Percentiles rank a stretch among this genome's conserved stretches.
Evolutionary conservation across 2,888 invertebrate genomes (phyloP).

Genomic region (Microdon myrmicae): DNA sequence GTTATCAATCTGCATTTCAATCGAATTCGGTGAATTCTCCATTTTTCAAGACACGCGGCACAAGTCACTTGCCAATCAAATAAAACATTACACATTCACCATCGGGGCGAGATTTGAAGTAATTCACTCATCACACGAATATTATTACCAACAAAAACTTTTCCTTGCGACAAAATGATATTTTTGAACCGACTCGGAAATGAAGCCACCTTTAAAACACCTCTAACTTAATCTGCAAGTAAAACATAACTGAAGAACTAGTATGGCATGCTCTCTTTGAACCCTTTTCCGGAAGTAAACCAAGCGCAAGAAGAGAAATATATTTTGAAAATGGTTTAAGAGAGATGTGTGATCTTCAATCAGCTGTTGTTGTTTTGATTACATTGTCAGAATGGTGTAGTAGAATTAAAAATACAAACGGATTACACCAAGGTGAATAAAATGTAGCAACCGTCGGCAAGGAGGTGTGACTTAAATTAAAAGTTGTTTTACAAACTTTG

Average conservation of each 20-base stretch:
- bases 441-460: no score
- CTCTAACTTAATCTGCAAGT: no score
- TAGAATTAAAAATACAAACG: no score
- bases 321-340: constrained; percentile 27
- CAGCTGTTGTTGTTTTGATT: constrained; percentile 46
- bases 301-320: background rate
- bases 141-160: no score
- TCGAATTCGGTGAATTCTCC: constrained; percentile 71
- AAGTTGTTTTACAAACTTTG: no score
- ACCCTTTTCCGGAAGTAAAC: constrained; percentile 18
- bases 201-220: no score
- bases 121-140: no score
- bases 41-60: constrained; percentile 48
- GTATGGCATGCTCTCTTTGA: constrained; percentile 29
- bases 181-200: no score
- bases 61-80: background rate
- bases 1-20: constrained; percentile 86
- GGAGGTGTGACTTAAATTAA: no score
- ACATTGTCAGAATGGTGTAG: background rate
- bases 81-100: constrained; percentile 1
- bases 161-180: no score
- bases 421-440: no score
- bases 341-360: constrained; percentile 23
- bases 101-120: no score
- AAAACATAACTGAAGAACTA: constrained; percentile 48